A percentile compares a stretch with the other conserved stretches of the same genome.
Conservation (phyloP, 2,888 invertebrate genomes). For the Atherix ibis region DNA sequence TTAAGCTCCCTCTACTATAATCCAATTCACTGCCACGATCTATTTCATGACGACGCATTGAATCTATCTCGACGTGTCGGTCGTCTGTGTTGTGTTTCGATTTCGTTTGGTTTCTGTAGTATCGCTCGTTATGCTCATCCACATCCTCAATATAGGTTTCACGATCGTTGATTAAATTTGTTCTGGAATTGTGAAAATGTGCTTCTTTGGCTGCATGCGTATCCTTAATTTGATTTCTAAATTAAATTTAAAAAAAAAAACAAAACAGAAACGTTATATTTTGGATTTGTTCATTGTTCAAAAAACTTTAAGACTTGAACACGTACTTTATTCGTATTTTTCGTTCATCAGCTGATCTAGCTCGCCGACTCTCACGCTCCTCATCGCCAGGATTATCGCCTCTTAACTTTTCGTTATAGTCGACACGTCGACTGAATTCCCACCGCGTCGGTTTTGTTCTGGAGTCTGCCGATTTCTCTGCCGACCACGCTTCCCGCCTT, state of each 20-base stretch:
- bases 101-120: slow-evolving; percentile 20
- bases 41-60: slow-evolving; percentile 57
- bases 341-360: slow-evolving; percentile 26
- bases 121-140: slow-evolving; percentile 24
- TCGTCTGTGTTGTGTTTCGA: slow-evolving; percentile 18
- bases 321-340: slow-evolving; percentile 28
- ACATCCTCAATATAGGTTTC: slow-evolving; percentile 29
- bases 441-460: slow-evolving; percentile 53
- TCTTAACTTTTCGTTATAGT: slow-evolving; percentile 27
- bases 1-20: slow-evolving; percentile 33
- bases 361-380: slow-evolving; percentile 16
- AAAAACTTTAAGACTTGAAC: too few relatives aligned
- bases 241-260: slow-evolving; percentile 6
- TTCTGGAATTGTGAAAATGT: slow-evolving; percentile 32
- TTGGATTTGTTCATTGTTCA: too few relatives aligned
- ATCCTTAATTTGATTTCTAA: slow-evolving; percentile 20
- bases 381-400: slow-evolving; percentile 33
- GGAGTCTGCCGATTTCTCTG: slow-evolving; percentile 47
- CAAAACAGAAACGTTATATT: neutral
- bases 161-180: slow-evolving; percentile 31
- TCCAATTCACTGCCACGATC: slow-evolving; percentile 57
- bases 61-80: slow-evolving; percentile 50
- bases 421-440: slow-evolving; percentile 51
- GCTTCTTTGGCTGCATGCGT: slow-evolving; percentile 28
- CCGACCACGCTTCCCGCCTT: slow-evolving; percentile 74